phyloP scores from a whole-genome alignment of 2,113 vertebrate genomes.

The Rynchops niger region DNA sequence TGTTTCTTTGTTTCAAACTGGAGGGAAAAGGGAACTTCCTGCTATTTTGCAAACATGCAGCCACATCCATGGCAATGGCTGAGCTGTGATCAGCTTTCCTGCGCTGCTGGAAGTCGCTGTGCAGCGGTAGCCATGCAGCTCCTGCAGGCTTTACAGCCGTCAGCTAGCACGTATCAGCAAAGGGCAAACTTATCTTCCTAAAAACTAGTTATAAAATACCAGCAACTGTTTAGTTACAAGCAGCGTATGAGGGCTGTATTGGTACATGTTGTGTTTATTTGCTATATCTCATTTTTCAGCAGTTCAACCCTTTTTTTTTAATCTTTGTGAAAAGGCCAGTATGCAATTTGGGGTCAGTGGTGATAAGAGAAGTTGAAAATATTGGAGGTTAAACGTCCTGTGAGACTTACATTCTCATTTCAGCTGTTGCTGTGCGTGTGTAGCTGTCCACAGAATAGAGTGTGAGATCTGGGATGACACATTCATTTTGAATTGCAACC shows the following conservation, averaged over 20 bases:
- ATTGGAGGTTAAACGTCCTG: background rate
- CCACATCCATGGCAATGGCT: background rate
- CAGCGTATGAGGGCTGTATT: background rate
- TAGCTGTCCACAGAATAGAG: conserved; percentile 1
- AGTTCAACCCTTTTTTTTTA: background rate
- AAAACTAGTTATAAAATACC: background rate
- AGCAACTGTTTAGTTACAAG: background rate
- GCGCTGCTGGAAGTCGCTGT: background rate
- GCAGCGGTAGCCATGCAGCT: background rate
- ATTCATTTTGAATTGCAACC: conserved; percentile 15
- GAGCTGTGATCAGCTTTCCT: background rate
- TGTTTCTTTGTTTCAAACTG: background rate
- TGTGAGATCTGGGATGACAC: conserved; percentile 21
- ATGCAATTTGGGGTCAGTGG: background rate
- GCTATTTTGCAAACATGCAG: background rate
- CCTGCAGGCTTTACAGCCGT: background rate
- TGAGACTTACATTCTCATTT: conserved; percentile 17
- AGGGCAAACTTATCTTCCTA: background rate
- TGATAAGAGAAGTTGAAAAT: conserved; percentile 4
- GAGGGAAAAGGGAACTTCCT: background rate
- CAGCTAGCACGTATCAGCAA: background rate
- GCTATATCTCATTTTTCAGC: background rate
- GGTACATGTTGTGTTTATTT: background rate
- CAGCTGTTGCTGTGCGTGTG: background rate
- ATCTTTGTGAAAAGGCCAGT: background rate